Evolutionary conservation across 2,888 invertebrate species (phyloP).

Genomic region (Scaptomyza flava): DNA sequence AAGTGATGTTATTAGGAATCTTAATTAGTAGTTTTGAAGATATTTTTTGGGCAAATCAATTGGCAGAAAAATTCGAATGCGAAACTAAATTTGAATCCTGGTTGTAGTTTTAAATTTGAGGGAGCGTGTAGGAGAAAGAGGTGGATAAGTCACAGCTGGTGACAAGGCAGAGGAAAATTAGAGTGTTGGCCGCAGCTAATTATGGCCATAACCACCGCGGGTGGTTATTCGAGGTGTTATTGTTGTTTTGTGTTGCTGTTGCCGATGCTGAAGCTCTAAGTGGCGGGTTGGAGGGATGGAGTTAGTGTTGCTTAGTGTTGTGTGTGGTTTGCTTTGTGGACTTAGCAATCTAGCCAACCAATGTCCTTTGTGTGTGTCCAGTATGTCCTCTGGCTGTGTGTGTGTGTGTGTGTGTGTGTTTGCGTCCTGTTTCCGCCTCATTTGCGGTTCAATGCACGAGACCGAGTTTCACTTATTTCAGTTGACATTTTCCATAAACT

Average conservation of each 20-base stretch:
- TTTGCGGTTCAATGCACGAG: constrained; percentile 59
- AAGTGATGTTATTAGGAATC: too few relatives aligned
- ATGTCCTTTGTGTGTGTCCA: background rate
- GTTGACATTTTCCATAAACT: constrained; percentile 69
- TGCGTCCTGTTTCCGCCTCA: constrained; percentile 27
- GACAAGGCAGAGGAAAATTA: constrained; percentile 59
- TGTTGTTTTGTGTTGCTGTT: background rate
- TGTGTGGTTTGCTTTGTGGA: constrained; percentile 4
- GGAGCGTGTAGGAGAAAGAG: background rate
- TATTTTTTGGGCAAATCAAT: too few relatives aligned
- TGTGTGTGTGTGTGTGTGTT: background rate
- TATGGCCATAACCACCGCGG: constrained; percentile 63
- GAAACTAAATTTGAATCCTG: background rate
- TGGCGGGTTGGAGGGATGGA: background rate
- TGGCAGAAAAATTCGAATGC: background rate
- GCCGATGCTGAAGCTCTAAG: background rate
- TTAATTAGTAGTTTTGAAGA: too few relatives aligned
- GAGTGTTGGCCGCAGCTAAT: constrained; percentile 67
- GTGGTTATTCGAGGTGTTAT: constrained; percentile 38
- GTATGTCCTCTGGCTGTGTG: background rate
- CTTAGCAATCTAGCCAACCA: constrained; percentile 14
- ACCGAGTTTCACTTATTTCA: constrained; percentile 39
- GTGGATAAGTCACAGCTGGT: constrained; percentile 35
- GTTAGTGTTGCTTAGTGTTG: background rate
- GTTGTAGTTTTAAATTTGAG: constrained; percentile 7